A percentile compares a stretch with the other conserved stretches of the same genome.
phyloP scores from a whole-genome alignment of 2,888 invertebrate species.

The Apomyelois bistriatella region DNA sequence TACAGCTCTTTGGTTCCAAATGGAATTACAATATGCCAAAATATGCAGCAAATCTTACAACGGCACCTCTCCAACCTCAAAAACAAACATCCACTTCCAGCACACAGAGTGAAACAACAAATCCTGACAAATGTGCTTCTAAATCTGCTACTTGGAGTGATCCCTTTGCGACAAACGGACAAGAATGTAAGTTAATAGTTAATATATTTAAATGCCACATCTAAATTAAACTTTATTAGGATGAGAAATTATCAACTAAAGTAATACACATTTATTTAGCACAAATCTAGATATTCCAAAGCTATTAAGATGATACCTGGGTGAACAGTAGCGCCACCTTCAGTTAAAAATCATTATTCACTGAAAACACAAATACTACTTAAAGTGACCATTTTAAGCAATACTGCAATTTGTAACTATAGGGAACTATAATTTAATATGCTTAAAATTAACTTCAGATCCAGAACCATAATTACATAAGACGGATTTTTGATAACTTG shows the following conservation, averaged over 20 bases:
- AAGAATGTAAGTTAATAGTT: conserved; percentile 66
- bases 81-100: conserved; percentile 77
- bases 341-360: no score
- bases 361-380: no score
- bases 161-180: conserved; percentile 66
- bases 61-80: conserved; percentile 88
- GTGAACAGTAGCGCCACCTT: no score
- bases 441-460: no score
- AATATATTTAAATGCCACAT: neutral
- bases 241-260: neutral
- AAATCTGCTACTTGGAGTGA: conserved; percentile 56
- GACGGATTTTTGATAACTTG: no score
- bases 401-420: no score
- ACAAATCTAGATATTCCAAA: neutral
- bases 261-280: neutral
- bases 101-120: conserved; percentile 33
- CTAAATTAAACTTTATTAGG: neutral
- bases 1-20: conserved; percentile 88
- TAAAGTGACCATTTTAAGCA: no score
- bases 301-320: no score
- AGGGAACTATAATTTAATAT: no score
- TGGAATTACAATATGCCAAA: conserved; percentile 90
- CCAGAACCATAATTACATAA: no score
- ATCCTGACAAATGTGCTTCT: conserved; percentile 37
- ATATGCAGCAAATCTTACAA: conserved; percentile 92